phyloP scores from a whole-genome alignment of 2,113 vertebrate genomes.

The Pitta sordida region DNA sequence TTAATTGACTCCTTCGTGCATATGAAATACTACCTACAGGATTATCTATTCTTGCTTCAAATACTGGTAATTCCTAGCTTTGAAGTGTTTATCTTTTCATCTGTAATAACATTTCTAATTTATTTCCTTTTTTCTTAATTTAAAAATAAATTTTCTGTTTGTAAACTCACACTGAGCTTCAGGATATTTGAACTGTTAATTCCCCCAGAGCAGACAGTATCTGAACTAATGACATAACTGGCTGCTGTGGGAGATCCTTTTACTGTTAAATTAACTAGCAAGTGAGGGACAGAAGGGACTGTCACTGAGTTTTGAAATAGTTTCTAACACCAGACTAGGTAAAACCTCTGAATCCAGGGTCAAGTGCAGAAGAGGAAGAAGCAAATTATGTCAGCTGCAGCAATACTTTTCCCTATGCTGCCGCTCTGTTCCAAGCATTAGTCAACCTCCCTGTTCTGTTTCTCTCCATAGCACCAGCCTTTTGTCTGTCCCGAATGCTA shows the following conservation, averaged over 20 bases:
- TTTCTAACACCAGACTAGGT: background rate
- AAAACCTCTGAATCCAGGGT: background rate
- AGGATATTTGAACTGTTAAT: background rate
- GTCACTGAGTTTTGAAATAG: background rate
- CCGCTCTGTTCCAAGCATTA: background rate
- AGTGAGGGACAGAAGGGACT: background rate
- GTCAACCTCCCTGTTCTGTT: background rate
- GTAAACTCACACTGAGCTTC: background rate
- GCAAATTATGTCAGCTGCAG: background rate
- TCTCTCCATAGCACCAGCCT: fast-evolving
- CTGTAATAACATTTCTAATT: background rate
- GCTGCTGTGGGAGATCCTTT: background rate
- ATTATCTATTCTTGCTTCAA: background rate
- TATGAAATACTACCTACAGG: background rate
- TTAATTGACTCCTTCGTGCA: background rate
- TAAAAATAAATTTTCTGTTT: background rate
- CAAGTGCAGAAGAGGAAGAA: background rate
- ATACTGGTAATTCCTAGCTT: background rate
- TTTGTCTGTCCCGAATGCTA: background rate
- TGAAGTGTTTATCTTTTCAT: background rate
- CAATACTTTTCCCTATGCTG: background rate
- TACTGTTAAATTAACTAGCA: background rate
- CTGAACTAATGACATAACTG: background rate
- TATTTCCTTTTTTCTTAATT: background rate
- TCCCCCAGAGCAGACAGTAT: background rate